These are phyloP conservation scores for Turnix velox DNA, from an alignment of 2,113 vertebrate genomes.

Conservation along the genomic window DNA sequence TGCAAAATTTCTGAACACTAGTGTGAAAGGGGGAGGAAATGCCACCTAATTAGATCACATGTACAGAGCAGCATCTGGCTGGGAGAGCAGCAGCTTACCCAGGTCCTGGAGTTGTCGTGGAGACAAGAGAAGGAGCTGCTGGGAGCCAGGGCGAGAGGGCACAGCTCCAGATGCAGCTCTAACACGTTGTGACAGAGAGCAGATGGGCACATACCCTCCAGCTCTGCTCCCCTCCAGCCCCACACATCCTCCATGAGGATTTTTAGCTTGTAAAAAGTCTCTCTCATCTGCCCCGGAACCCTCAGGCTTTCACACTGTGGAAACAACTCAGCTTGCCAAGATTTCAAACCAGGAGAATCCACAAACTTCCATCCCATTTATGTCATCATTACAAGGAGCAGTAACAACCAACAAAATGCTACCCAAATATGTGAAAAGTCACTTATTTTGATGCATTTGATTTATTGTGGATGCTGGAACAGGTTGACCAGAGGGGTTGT, in stretches of 20 bases:
- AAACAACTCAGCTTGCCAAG: background rate
- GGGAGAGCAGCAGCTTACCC: slow-evolving; percentile 58
- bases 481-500: no score
- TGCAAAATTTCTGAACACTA: background rate
- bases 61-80: slow-evolving; percentile 79
- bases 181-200: slow-evolving; percentile 75
- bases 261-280: slow-evolving; percentile 38
- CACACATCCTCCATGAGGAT: slow-evolving; percentile 26
- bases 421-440: background rate
- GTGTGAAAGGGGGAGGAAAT: background rate
- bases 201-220: slow-evolving; percentile 75
- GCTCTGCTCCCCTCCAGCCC: slow-evolving; percentile 58
- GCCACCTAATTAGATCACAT: slow-evolving; percentile 77
- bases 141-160: slow-evolving; percentile 65
- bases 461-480: background rate
- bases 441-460: background rate
- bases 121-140: slow-evolving; percentile 70
- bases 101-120: slow-evolving; percentile 73
- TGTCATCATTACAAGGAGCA: background rate
- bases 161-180: slow-evolving; percentile 71
- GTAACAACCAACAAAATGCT: background rate
- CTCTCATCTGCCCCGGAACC: slow-evolving; percentile 45
- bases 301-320: background rate
- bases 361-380: background rate
- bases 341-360: background rate